Percentiles rank a stretch among this genome's conserved stretches.
Conservation (phyloP, 2,888 invertebrate genomes). For the Agrotis segetum region DNA sequence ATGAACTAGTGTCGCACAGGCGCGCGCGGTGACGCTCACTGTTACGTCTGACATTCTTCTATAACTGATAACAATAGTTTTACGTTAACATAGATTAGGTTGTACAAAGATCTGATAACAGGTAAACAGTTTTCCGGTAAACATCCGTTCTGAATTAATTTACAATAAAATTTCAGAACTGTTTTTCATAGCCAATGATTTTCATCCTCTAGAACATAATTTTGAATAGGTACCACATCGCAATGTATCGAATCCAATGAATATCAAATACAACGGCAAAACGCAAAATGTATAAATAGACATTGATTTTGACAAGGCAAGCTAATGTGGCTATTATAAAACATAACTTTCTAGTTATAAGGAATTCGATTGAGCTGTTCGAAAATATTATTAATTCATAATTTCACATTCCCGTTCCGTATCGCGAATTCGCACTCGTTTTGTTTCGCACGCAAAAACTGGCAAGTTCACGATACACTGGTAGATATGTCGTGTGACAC, state of each 20-base stretch:
- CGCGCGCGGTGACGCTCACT: conserved; percentile 50
- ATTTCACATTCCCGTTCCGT: conserved; percentile 67
- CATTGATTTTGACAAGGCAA: conserved; percentile 31
- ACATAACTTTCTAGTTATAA: conserved; percentile 57
- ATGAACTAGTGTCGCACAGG: conserved; percentile 33
- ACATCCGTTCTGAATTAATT: conserved; percentile 52
- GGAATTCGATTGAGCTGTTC: conserved; percentile 59
- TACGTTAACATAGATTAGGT: conserved; percentile 31
- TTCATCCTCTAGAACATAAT: conserved; percentile 4
- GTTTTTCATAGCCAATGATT: background rate
- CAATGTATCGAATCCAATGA: conserved; percentile 11
- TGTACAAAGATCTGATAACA: conserved; percentile 45
- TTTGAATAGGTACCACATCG: conserved; percentile 1
- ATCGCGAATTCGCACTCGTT: conserved; percentile 40
- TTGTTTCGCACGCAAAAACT: conserved; percentile 58
- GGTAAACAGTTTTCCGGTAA: conserved; percentile 28
- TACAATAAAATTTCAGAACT: too few species aligned
- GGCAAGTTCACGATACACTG: conserved; percentile 70
- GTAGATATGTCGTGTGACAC: conserved; percentile 47
- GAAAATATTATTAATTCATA: conserved; percentile 65
- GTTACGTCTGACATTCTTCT: conserved; percentile 49
- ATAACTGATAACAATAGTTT: conserved; percentile 34
- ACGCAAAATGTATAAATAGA: conserved; percentile 24
- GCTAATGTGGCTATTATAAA: conserved; percentile 47
- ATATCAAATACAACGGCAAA: conserved; percentile 16